Percentiles rank a stretch among this genome's conserved stretches.
Conservation (phyloP, 2,888 invertebrate species). For the Andricus quercusramuli region DNA sequence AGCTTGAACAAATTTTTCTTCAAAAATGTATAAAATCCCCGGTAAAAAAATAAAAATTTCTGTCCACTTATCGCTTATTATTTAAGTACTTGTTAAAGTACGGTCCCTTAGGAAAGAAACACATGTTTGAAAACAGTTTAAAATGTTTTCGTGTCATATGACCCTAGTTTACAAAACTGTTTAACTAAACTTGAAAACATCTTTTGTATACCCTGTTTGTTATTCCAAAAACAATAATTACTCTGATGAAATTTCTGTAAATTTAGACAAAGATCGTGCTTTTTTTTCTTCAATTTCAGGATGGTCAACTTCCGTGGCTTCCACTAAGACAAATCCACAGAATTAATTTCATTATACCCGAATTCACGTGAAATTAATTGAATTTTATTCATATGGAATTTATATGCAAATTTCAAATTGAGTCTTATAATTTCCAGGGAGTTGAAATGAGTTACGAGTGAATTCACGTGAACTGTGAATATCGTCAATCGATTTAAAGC, state of each 20-base stretch:
- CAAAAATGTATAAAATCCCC: too few species aligned
- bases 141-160: background rate
- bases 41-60: too few species aligned
- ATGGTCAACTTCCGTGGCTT: conserved; percentile 1
- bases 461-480: background rate
- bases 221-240: background rate
- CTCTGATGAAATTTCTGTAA: conserved; percentile 15
- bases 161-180: background rate
- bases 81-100: too few species aligned
- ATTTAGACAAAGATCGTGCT: conserved; percentile 19
- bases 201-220: background rate
- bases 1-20: too few species aligned
- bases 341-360: background rate
- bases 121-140: background rate
- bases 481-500: conserved; percentile 1
- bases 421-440: background rate
- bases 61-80: too few species aligned
- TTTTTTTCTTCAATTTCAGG: background rate
- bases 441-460: background rate
- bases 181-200: background rate
- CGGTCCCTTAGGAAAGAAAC: background rate
- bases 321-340: background rate
- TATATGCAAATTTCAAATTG: background rate
- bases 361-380: conserved; percentile 2
- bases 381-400: background rate